These are phyloP conservation scores for Amblyjoppa proteus DNA, from an alignment of 2,888 invertebrate genomes.

Conservation along the genomic window DNA sequence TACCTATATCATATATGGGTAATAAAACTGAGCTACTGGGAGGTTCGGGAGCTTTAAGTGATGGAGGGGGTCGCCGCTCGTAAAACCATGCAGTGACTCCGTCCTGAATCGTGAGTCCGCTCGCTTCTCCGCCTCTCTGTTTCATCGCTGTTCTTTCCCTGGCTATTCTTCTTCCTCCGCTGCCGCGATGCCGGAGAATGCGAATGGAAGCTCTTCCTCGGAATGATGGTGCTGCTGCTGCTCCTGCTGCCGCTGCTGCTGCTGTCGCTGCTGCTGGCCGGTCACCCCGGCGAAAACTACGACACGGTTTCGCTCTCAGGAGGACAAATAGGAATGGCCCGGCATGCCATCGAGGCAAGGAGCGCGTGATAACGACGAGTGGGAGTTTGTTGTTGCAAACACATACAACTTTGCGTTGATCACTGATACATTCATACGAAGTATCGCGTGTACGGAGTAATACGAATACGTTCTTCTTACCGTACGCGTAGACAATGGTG, in stretches of 20 bases:
- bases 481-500: slow-evolving; percentile 6
- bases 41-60: slow-evolving; percentile 57
- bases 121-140: slow-evolving; percentile 17
- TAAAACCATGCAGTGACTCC: slow-evolving; percentile 75
- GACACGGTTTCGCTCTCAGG: slow-evolving; percentile 83
- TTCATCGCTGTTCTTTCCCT: slow-evolving; percentile 25
- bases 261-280: slow-evolving; percentile 68
- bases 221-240: slow-evolving; percentile 40
- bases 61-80: slow-evolving; percentile 74
- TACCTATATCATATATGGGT: slow-evolving; percentile 4
- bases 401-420: slow-evolving; percentile 15
- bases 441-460: neutral
- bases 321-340: slow-evolving; percentile 83
- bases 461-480: slow-evolving; percentile 8
- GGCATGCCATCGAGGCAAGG: slow-evolving; percentile 49
- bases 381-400: slow-evolving; percentile 77
- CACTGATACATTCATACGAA: slow-evolving; percentile 25
- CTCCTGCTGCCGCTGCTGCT: slow-evolving; percentile 15
- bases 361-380: slow-evolving; percentile 80
- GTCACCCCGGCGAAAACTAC: slow-evolving; percentile 80
- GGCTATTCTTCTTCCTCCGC: slow-evolving; percentile 26
- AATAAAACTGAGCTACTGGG: slow-evolving; percentile 25
- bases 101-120: slow-evolving; percentile 14
- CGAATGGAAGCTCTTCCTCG: slow-evolving; percentile 41
- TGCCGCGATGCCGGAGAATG: slow-evolving; percentile 34